Percentiles rank a stretch among this genome's conserved stretches.
Conservation (phyloP, 2,888 invertebrate species). For the Ectemnius lituratus region DNA sequence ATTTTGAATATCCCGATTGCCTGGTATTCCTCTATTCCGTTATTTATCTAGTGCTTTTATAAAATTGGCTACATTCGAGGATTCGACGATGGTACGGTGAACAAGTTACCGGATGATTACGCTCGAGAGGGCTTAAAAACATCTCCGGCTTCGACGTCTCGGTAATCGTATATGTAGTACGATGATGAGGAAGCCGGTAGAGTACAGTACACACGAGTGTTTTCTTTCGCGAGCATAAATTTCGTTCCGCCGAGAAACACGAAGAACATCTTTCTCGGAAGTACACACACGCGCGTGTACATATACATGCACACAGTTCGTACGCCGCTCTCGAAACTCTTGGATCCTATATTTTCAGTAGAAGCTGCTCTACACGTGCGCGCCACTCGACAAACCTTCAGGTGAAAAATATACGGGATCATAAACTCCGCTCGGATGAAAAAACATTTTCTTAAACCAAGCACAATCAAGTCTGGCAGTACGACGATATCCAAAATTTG, state of each 20-base stretch:
- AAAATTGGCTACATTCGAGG: too few relatives aligned
- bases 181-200: neutral
- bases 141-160: too few relatives aligned
- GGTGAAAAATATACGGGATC: neutral
- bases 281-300: neutral
- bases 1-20: constrained; percentile 4
- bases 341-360: constrained; percentile 1
- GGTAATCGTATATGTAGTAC: neutral
- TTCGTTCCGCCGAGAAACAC: neutral
- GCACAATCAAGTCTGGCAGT: neutral
- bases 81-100: too few relatives aligned
- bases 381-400: constrained; percentile 14
- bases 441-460: constrained; percentile 1
- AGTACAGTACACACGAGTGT: neutral
- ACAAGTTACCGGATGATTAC: too few relatives aligned
- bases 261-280: neutral
- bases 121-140: constrained; percentile 20
- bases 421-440: neutral
- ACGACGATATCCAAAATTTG: neutral
- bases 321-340: neutral
- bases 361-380: neutral
- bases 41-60: too few relatives aligned
- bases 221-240: constrained; percentile 13
- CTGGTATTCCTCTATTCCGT: neutral
- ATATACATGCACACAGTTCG: neutral